Conservation (phyloP, 2,113 vertebrate species). For the Empidonax traillii region DNA sequence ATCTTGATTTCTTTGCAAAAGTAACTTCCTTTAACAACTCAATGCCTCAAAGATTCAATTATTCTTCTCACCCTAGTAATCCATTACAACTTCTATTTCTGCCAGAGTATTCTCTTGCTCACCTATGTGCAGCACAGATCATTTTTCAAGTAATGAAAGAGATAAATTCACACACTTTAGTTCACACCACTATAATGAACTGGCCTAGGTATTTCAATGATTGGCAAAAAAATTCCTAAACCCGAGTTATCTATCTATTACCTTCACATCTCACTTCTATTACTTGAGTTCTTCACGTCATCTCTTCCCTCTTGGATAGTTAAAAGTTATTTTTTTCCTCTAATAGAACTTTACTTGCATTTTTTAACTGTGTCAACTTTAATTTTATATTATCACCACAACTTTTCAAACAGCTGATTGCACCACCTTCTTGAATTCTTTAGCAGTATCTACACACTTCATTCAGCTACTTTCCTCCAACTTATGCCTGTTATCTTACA, state of each 20-base stretch:
- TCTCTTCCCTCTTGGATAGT: not conserved
- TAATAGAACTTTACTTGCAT: not conserved
- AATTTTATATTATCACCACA: not conserved
- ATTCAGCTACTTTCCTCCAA: not conserved
- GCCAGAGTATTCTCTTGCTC: not conserved
- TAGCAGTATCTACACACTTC: not conserved
- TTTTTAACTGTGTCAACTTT: not conserved
- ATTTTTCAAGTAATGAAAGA: not conserved
- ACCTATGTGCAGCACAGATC: not conserved
- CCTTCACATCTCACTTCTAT: not conserved
- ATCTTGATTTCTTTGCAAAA: not conserved
- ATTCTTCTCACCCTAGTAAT: not conserved
- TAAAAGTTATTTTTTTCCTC: not conserved
- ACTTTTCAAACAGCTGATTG: not conserved
- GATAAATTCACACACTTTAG: not conserved
- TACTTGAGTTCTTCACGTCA: not conserved
- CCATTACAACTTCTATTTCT: not conserved
- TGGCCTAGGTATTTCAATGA: not conserved
- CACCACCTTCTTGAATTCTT: not conserved
- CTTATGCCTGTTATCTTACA: not conserved
- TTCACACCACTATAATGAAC: not conserved
- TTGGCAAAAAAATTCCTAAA: not conserved
- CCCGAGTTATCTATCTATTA: not conserved
- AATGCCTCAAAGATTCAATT: not conserved
- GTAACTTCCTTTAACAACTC: not conserved